Evolutionary conservation across 2,888 invertebrate species (phyloP).

Genomic region (Gnatocerus cornutus): DNA sequence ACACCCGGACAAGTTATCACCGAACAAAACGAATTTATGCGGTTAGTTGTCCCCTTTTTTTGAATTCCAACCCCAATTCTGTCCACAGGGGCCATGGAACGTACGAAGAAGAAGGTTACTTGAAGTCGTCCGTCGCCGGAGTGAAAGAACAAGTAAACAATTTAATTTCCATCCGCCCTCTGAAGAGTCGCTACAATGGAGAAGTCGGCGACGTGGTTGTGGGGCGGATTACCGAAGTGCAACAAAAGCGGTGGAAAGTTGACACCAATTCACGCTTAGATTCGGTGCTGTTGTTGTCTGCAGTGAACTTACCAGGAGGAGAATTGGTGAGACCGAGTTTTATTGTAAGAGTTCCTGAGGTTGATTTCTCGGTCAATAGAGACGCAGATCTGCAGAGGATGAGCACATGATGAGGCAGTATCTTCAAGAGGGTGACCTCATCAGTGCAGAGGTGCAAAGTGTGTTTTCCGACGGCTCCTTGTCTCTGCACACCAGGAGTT

Average conservation of each 20-base stretch:
- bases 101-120: constrained; percentile 86
- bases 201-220: constrained; percentile 98
- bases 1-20: constrained; percentile 93
- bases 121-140: constrained; percentile 96
- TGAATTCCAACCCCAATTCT: not conserved
- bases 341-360: not conserved
- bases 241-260: constrained; percentile 95
- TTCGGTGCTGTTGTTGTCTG: constrained; percentile 89
- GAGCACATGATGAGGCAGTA: constrained; percentile 98
- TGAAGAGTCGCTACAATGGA: constrained; percentile 92
- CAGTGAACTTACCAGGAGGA: constrained; percentile 97
- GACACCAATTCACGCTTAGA: constrained; percentile 94
- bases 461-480: constrained; percentile 93
- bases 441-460: constrained; percentile 98
- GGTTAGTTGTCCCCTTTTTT: constrained; percentile 72
- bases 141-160: constrained; percentile 96
- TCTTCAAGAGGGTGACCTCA: constrained; percentile 94
- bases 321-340: constrained; percentile 86
- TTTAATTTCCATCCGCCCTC: constrained; percentile 90
- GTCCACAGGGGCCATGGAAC: constrained; percentile 94
- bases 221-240: constrained; percentile 94
- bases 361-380: constrained; percentile 70
- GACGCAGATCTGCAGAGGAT: constrained; percentile 94
- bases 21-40: constrained; percentile 87
- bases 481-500: constrained; percentile 94